These are phyloP conservation scores for Nycticebus coucang DNA, from an alignment of 2,113 vertebrate genomes.

Conservation along the genomic window DNA sequence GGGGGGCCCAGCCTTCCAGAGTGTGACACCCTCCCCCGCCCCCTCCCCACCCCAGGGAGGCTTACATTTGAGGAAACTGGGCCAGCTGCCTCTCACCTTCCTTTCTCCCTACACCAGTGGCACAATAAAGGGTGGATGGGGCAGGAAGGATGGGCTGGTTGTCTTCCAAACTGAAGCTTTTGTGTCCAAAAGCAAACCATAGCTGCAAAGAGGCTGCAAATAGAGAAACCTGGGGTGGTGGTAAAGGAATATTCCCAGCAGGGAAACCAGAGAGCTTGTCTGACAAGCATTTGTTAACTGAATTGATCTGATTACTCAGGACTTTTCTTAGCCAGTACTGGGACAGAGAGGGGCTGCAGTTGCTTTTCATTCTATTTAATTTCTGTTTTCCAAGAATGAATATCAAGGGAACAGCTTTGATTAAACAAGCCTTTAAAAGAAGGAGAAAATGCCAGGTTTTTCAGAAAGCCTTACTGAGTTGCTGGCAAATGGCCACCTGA, in stretches of 20 bases:
- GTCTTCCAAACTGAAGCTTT: slow-evolving; percentile 32
- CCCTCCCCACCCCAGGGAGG: neutral
- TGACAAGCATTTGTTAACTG: slow-evolving; percentile 57
- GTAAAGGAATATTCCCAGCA: slow-evolving; percentile 47
- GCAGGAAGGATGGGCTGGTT: neutral
- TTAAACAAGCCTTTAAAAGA: slow-evolving; percentile 70
- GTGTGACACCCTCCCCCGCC: no score
- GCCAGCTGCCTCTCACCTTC: neutral
- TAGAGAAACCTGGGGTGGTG: slow-evolving; percentile 33
- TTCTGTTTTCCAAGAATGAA: slow-evolving; percentile 78
- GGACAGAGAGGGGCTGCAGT: slow-evolving; percentile 62
- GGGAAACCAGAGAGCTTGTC: slow-evolving; percentile 33
- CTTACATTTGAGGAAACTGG: slow-evolving; percentile 60
- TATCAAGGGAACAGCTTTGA: slow-evolving; percentile 66
- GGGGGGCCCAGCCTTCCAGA: no score
- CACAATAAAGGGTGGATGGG: neutral
- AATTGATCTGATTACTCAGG: slow-evolving; percentile 71
- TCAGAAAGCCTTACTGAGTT: slow-evolving; percentile 63
- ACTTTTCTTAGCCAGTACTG: slow-evolving; percentile 61
- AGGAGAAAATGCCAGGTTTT: slow-evolving; percentile 75
- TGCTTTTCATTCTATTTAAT: slow-evolving; percentile 75
- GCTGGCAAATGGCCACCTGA: slow-evolving; percentile 62
- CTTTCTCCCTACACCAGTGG: neutral
- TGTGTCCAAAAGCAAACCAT: neutral
- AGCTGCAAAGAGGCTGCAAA: slow-evolving; percentile 18